Evolutionary conservation across 1,140 invertebrate genomes (phyloP), one percentile per base, ranked within the genome.

Genomic region (Hylaeus anthracinus): DNA sequence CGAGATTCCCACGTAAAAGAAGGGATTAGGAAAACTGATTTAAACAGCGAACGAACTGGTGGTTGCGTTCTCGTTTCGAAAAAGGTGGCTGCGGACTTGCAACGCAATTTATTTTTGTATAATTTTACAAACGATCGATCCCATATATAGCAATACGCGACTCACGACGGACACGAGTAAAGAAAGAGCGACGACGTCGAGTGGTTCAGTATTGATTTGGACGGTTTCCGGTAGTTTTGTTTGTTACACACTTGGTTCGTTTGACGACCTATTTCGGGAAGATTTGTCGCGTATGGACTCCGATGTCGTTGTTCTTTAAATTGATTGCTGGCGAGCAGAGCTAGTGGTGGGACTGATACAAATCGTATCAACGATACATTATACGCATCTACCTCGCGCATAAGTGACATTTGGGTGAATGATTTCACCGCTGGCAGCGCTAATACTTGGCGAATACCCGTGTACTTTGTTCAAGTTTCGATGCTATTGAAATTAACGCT

Each of bases 101-200:
- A 64, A 71, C 56, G 66, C 61, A 80, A 86, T 82, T 88, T 88
- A 87, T 87, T 89, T 89, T 89, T 88, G 61, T 88, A 89, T 88
- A 82, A 86, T 88, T 84, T 73, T 84, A 74, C 72, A 73, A 79
- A 80, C 53, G 43, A 53, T 15, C 60, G 48, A 53, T 6, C 63
- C 41, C 15, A 81, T 77, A 77, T 53, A 64, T 71, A 55, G 63
- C 65, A 77, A 43, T 76, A 81, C 79, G 55, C 56, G 63, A 69
- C 66, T 74, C 48, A 80, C 72, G 51, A 51, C 10, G 41, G 51
- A 77, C 37, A 63, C 60, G n/a, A 70, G 55, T n/a, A 70, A 56
- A 26, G 10, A 55, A 70, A 55, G n/a, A 8, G 76, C n/a, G 61
- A 75, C 45, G 60, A 53, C 5, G 39, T 45, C 15, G 15, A 43